Evolutionary conservation across 2,797 vertebrate species (phyloP).

Genomic region (Lates japonicus): DNA sequence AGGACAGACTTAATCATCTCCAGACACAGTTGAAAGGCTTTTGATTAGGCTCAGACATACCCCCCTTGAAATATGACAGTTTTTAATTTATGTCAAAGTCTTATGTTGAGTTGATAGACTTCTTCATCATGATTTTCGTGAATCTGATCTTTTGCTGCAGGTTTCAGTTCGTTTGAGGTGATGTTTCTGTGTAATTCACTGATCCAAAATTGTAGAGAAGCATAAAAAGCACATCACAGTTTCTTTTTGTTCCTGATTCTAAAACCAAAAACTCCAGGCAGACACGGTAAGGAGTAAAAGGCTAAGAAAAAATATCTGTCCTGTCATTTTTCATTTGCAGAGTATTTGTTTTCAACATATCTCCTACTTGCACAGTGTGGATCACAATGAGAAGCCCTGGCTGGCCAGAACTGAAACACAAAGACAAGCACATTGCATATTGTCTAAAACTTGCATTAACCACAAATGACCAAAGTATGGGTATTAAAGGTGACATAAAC

Average conservation of each 20-base stretch:
- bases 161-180: background rate
- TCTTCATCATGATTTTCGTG: background rate
- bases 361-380: background rate
- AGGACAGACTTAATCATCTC: slow-evolving; percentile 58
- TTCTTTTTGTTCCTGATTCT: slow-evolving; percentile 10
- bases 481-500: background rate
- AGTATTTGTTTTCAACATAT: slow-evolving; percentile 26
- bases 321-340: slow-evolving; percentile 34
- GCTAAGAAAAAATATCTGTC: slow-evolving; percentile 39
- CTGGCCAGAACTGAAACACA: background rate
- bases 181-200: slow-evolving; percentile 2
- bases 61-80: slow-evolving; percentile 36
- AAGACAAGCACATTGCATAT: background rate
- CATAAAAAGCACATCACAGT: slow-evolving; percentile 9
- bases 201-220: slow-evolving; percentile 13
- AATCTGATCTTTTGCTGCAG: slow-evolving; percentile 4
- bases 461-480: background rate
- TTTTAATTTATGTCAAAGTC: slow-evolving; percentile 35
- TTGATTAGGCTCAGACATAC: slow-evolving; percentile 30
- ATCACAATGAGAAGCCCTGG: background rate
- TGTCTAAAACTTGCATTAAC: background rate
- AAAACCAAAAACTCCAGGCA: slow-evolving; percentile 22
- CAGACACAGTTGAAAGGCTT: slow-evolving; percentile 53
- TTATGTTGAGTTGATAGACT: slow-evolving; percentile 24
- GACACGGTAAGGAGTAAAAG: background rate